These are phyloP conservation scores for Phragmatobia fuliginosa DNA, from an alignment of 2,888 invertebrate species.

Conservation along the genomic window DNA sequence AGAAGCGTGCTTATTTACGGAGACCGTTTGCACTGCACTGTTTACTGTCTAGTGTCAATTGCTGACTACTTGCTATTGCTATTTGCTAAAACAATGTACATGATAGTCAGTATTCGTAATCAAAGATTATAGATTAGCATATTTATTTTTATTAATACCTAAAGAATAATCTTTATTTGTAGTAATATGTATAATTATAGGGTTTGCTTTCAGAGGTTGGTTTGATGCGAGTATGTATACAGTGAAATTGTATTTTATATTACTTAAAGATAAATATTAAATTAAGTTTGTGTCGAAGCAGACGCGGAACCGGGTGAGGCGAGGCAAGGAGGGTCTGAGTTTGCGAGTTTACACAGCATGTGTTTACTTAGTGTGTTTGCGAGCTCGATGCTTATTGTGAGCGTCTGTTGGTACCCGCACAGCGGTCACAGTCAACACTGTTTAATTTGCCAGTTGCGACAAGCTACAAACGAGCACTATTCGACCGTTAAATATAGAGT, in stretches of 20 bases:
- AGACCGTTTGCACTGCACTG: conserved; percentile 70
- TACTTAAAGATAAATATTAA: conserved; percentile 41
- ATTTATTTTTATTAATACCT: not conserved
- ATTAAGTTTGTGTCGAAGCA: conserved; percentile 39
- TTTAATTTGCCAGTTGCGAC: conserved; percentile 62
- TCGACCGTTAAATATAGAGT: conserved; percentile 37
- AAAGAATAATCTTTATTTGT: not conserved
- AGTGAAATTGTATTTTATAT: conserved; percentile 8
- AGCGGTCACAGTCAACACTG: conserved; percentile 55
- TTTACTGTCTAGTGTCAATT: conserved; percentile 66
- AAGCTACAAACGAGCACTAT: conserved; percentile 38
- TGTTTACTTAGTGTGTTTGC: conserved; percentile 72
- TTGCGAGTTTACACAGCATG: conserved; percentile 66
- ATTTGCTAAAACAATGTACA: conserved; percentile 40
- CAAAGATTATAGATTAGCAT: conserved; percentile 41
- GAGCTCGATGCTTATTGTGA: conserved; percentile 72
- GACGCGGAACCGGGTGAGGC: conserved; percentile 23
- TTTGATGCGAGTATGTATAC: conserved; percentile 15
- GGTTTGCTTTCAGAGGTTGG: not conserved
- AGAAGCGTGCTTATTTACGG: conserved; percentile 71
- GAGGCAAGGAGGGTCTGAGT: conserved; percentile 52
- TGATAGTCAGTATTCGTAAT: conserved; percentile 42
- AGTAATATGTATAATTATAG: not conserved
- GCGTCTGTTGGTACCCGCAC: conserved; percentile 47
- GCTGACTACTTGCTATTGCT: conserved; percentile 55